Evolutionary conservation across 2,888 invertebrate genomes (phyloP).

Genomic region (Amphipoea lucens): DNA sequence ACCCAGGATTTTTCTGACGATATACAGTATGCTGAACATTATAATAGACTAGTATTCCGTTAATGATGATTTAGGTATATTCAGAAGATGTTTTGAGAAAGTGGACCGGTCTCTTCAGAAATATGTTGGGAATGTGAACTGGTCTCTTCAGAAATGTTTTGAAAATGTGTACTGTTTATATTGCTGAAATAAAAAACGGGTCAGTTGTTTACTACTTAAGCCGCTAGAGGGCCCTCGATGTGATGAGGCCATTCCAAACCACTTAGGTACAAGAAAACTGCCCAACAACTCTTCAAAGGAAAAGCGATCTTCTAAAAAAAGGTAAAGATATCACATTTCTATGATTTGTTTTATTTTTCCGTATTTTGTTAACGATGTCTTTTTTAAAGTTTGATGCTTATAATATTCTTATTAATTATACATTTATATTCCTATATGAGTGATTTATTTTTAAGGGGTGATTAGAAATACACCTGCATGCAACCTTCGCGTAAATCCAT

Average conservation of each 20-base stretch:
- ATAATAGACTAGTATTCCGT: background rate
- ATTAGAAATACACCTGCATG: background rate
- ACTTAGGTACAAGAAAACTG: constrained; percentile 10
- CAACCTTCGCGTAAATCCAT: background rate
- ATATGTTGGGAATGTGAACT: background rate
- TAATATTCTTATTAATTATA: too few relatives aligned
- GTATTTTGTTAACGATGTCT: constrained; percentile 8
- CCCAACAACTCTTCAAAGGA: constrained; percentile 2
- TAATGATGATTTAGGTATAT: too few relatives aligned
- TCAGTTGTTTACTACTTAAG: constrained; percentile 22
- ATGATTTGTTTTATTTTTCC: background rate
- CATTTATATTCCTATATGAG: too few relatives aligned
- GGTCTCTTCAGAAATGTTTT: background rate
- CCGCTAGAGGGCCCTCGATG: constrained; percentile 25
- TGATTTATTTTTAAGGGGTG: background rate
- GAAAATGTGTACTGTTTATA: background rate
- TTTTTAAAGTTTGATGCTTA: constrained; percentile 16
- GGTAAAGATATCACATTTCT: constrained; percentile 11
- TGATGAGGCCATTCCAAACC: constrained; percentile 19
- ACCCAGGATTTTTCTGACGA: background rate
- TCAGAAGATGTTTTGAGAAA: background rate
- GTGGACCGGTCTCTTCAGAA: background rate
- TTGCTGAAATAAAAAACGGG: constrained; percentile 16
- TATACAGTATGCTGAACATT: background rate
- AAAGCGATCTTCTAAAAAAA: constrained; percentile 14